A percentile compares a stretch with the other conserved stretches of the same genome.
Evolutionary conservation across 2,797 vertebrate species (phyloP).

Genomic region (Loriculus beryllinus): DNA sequence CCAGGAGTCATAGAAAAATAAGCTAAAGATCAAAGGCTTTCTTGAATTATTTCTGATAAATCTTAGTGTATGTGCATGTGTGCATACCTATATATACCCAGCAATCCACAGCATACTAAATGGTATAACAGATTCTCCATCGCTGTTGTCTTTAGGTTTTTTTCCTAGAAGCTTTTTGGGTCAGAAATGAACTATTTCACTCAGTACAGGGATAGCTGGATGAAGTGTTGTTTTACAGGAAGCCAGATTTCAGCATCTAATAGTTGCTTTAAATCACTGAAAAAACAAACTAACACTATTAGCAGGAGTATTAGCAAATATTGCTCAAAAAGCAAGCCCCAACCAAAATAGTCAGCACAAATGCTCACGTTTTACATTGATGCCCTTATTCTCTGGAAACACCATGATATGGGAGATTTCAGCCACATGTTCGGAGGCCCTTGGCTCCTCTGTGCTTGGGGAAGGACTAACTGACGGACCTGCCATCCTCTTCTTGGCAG

Average conservation of each 20-base stretch:
- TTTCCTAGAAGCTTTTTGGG: not conserved
- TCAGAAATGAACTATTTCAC: not conserved
- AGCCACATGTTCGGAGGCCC: not conserved
- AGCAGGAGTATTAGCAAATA: not conserved
- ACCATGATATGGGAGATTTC: not conserved
- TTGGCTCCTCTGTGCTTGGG: not conserved
- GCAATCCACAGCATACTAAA: not conserved
- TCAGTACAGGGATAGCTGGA: not conserved
- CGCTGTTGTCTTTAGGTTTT: not conserved
- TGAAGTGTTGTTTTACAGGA: not conserved
- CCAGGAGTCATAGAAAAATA: not conserved
- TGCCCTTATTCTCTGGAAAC: not conserved
- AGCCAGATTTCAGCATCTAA: not conserved
- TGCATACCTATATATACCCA: not conserved
- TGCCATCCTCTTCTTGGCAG: rapidly evolving
- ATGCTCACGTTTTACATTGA: not conserved
- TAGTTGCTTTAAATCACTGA: not conserved
- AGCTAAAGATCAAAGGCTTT: not conserved
- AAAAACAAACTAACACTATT: not conserved
- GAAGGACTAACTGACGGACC: not conserved
- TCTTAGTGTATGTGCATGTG: not conserved
- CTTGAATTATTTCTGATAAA: not conserved
- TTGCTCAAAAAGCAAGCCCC: not conserved
- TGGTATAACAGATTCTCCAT: not conserved
- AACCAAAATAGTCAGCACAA: not conserved